Base-by-base conservation (phyloP, 2,888 invertebrate genomes). In the Nipponacmea schrenckii region DNA sequence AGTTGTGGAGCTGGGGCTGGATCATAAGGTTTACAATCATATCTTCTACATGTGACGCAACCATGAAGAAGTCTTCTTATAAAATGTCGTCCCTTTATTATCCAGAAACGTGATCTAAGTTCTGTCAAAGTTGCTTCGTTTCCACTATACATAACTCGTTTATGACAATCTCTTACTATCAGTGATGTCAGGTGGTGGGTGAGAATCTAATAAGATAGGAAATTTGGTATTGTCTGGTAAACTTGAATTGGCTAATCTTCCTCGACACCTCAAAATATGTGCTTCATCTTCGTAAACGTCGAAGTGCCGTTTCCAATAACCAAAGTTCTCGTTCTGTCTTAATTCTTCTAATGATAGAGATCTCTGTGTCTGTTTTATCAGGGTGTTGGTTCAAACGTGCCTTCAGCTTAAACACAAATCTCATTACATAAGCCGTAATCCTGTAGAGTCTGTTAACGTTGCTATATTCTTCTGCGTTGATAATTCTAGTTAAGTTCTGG, bases 161-260 rank as follows among this genome's bases (percentile, higher is more conserved):
- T n/a, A 10, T n/a, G 50, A 17, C 50, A 50, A 50, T 50, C 50
- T 50, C 50, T 12, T 17, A 50, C 50, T 50, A 50, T 8, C 15
- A n/a, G n/a, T n/a, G n/a, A n/a, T n/a, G n/a, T n/a, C n/a, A n/a
- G n/a, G n/a, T n/a, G n/a, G n/a, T n/a, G n/a, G 50, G 8, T 50
- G 17, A 20, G 50, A n/a, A 20, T 50, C 50, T 50, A 50, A 50
- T 50, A 50, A 50, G 17, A 50, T 10, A 50, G 50, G 50, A n/a
- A 50, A 50, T 50, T 50, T 50, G 14, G 50, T 15, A 50, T 15
- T 20, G 17, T n/a, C 50, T 50, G 50, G 50, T 50, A 50, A 50
- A 50, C 20, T 20, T 50, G 50, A 50, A 50, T 50, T 50, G 50
- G 50, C 50, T 50, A 50, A 50, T 50, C 50, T 50, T 50, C 50